phyloP scores from a whole-genome alignment of 2,888 invertebrate genomes.

The Caenorhabditis macrosperma region DNA sequence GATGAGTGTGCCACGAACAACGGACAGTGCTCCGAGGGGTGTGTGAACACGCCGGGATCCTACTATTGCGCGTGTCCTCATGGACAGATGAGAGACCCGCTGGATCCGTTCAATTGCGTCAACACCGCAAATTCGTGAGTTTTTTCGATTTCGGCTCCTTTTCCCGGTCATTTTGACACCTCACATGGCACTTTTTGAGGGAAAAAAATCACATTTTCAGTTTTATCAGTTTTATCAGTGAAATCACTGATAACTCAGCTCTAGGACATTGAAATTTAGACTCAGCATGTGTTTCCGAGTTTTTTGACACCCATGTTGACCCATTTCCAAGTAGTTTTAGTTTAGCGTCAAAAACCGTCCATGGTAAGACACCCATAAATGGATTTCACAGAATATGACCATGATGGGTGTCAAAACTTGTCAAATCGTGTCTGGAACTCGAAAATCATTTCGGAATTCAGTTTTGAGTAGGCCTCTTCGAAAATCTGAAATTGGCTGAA shows the following conservation, averaged over 20 bases:
- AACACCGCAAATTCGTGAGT: slow-evolving; percentile 67
- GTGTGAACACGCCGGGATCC: slow-evolving; percentile 79
- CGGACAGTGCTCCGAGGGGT: slow-evolving; percentile 78
- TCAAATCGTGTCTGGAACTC: neutral
- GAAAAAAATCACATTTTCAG: too few species aligned
- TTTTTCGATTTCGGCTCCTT: too few species aligned
- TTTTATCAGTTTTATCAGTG: too few species aligned
- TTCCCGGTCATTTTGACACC: neutral
- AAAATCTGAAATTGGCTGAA: neutral
- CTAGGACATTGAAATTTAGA: neutral
- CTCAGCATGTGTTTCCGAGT: neutral
- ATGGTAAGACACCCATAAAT: too few species aligned
- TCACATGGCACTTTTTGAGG: too few species aligned
- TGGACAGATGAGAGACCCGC: slow-evolving; percentile 76
- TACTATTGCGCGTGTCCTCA: slow-evolving; percentile 80
- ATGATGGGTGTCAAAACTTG: neutral
- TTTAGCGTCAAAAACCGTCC: too few species aligned
- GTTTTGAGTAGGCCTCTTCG: too few species aligned
- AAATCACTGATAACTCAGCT: neutral
- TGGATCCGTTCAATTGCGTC: slow-evolving; percentile 72
- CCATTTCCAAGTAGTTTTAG: neutral
- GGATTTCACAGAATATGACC: neutral
- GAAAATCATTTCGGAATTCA: neutral
- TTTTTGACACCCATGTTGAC: neutral
- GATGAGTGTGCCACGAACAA: slow-evolving; percentile 77